Base-by-base conservation (phyloP, 1,140 invertebrate genomes). In the Lycorma delicatula region DNA sequence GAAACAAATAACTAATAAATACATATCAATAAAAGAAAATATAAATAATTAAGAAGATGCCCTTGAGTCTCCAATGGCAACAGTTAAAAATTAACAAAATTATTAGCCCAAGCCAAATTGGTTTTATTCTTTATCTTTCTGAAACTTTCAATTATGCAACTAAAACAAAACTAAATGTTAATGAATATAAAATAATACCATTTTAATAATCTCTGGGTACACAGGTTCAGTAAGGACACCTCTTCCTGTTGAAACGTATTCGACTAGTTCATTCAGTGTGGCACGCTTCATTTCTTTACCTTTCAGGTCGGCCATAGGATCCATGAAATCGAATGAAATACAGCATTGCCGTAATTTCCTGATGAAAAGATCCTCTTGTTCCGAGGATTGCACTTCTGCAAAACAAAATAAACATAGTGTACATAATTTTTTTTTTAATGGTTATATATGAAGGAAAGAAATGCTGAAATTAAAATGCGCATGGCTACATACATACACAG, bases 321-420 rank as follows among this genome's bases (percentile, higher is more conserved):
- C 97, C 83, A 97, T 91, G 76, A 99, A 99, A 76, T 99, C 96
- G 78, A 98, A 99, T 66, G 95, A 87, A 68, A 98, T 91, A 76
- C 93, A 97, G 75, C 97, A 99, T 80, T 99, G 96, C 66, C 93
- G 85, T 61, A 99, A 79, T 75, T 99, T 99, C 66, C 93, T 85
- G 67, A 98, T 95, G 73, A 99, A 98, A 61, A 99, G 77, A 61
- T 98, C 93, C 74, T 98, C 94, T 73, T 97, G 94, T 72, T 99
- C 96, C 68, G 83, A 82, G 59, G 87, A 83, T 62, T 91, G 84
- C 38, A 92, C 91, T 87, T 97, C 95, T 96, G 78, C 50, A 82
- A 63, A 31, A 27, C 12, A 31, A 29, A 46, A 58, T 29, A 55
- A 22, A 55, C 34, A 7, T 7, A 7, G 6, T 31, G 29, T 31